Evolutionary conservation across 1,140 invertebrate genomes (phyloP).

Genomic region (Leptestheria dahalacensis): DNA sequence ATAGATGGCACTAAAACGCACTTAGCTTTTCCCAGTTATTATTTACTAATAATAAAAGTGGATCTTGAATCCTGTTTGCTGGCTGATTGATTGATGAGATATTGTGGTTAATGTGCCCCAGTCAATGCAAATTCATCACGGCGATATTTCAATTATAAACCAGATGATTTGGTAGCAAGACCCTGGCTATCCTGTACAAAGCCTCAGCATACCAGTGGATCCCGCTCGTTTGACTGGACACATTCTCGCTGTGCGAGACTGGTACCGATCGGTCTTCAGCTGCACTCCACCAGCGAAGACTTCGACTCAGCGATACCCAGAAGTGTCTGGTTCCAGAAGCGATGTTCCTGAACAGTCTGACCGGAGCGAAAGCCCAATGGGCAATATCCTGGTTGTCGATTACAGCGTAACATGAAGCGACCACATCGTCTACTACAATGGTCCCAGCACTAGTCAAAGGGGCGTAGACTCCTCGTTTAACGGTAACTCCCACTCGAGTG

Average conservation of each 20-base stretch:
- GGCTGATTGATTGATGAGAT: too few relatives aligned
- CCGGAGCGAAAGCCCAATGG: constrained; percentile 64
- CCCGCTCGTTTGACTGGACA: constrained; percentile 31
- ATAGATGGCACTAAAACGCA: too few relatives aligned
- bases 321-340: constrained; percentile 17
- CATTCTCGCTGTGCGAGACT: background rate
- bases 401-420: constrained; percentile 88
- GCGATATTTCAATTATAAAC: constrained; percentile 22
- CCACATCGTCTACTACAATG: constrained; percentile 73
- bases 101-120: too few relatives aligned
- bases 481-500: constrained; percentile 36
- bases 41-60: too few relatives aligned
- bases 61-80: too few relatives aligned
- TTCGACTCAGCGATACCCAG: constrained; percentile 18
- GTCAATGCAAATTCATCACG: too few relatives aligned
- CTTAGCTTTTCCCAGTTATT: too few relatives aligned
- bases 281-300: constrained; percentile 16
- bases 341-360: constrained; percentile 41
- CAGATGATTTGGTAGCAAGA: constrained; percentile 40
- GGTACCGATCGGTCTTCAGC: background rate
- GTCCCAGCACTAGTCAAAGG: constrained; percentile 77
- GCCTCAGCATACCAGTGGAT: constrained; percentile 75
- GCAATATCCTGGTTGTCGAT: constrained; percentile 69
- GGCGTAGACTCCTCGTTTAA: constrained; percentile 61
- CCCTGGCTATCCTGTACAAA: constrained; percentile 52